Percentiles rank a stretch among this genome's conserved stretches.
These are phyloP conservation scores for Hemitrygon akajei DNA, from an alignment of 2,797 vertebrate genomes.

Conservation along the genomic window DNA sequence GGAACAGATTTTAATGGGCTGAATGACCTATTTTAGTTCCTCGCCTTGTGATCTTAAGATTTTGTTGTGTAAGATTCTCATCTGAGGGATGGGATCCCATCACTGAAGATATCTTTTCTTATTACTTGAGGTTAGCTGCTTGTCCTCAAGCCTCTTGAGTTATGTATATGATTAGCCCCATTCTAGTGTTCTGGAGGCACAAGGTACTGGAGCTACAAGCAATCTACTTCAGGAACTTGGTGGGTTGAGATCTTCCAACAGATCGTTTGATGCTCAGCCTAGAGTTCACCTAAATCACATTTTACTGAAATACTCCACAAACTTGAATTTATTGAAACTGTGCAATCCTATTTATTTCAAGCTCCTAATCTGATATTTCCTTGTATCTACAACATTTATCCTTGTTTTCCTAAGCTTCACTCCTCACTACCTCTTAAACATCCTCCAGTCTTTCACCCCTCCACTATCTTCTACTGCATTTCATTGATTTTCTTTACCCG, in stretches of 20 bases:
- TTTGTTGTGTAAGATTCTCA: too few species aligned
- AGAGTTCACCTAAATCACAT: background rate
- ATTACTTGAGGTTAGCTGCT: background rate
- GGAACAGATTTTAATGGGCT: too few species aligned
- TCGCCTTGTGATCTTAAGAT: too few species aligned
- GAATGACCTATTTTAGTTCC: too few species aligned
- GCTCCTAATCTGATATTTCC: background rate
- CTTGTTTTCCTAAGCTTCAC: background rate
- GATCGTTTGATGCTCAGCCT: too few species aligned
- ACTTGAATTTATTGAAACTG: background rate
- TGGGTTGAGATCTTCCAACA: too few species aligned
- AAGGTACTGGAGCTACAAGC: too few species aligned
- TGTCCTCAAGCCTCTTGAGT: background rate
- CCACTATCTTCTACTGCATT: background rate
- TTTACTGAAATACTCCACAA: background rate
- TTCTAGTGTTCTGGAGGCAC: too few species aligned
- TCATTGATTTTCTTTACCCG: background rate
- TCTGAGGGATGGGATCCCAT: background rate
- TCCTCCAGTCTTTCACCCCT: background rate
- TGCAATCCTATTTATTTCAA: background rate
- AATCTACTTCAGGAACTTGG: too few species aligned
- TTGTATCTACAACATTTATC: background rate
- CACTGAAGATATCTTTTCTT: background rate
- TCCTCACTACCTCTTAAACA: background rate
- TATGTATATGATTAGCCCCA: too few species aligned